Percentiles rank a stretch among this genome's conserved stretches.
phyloP scores from a whole-genome alignment of 2,113 vertebrate species.

The Patagioenas fasciata region DNA sequence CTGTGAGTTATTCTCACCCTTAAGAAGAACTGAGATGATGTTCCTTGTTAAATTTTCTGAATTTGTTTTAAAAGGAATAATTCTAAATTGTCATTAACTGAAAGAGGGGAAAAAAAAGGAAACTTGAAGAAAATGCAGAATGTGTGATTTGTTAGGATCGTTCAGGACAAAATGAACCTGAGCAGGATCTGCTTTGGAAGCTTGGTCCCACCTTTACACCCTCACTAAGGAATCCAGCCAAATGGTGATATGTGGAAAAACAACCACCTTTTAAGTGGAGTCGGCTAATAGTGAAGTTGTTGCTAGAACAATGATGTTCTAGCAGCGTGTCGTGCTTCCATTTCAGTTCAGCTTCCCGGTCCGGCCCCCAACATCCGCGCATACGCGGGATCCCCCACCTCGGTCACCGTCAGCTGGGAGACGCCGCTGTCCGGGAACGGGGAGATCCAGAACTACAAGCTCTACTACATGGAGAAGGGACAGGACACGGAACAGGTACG shows the following conservation, averaged over 20 bases:
- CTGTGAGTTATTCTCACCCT: neutral
- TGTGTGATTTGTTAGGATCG: neutral
- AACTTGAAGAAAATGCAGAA: neutral
- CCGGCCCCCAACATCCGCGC: constrained; percentile 92
- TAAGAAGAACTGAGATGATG: neutral
- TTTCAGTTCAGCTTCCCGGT: constrained; percentile 93
- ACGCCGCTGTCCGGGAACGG: constrained; percentile 90
- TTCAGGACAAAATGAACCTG: neutral
- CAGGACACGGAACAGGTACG: constrained; percentile 87
- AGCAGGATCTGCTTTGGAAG: neutral
- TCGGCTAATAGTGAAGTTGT: neutral
- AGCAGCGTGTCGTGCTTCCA: neutral
- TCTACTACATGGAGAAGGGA: constrained; percentile 93
- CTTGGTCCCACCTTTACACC: neutral
- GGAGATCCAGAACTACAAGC: constrained; percentile 93
- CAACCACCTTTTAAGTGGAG: too few relatives aligned
- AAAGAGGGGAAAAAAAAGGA: neutral
- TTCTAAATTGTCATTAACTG: neutral
- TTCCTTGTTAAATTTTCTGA: neutral
- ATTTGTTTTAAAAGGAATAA: neutral
- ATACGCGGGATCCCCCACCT: constrained; percentile 78
- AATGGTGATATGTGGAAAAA: neutral
- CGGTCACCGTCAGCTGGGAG: constrained; percentile 87
- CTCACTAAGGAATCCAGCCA: rapidly evolving
- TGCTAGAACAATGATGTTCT: too few relatives aligned